Evolutionary conservation across 2,797 vertebrate genomes (phyloP), one percentile per base, ranked within the genome.

Genomic region (Falco concolor): DNA sequence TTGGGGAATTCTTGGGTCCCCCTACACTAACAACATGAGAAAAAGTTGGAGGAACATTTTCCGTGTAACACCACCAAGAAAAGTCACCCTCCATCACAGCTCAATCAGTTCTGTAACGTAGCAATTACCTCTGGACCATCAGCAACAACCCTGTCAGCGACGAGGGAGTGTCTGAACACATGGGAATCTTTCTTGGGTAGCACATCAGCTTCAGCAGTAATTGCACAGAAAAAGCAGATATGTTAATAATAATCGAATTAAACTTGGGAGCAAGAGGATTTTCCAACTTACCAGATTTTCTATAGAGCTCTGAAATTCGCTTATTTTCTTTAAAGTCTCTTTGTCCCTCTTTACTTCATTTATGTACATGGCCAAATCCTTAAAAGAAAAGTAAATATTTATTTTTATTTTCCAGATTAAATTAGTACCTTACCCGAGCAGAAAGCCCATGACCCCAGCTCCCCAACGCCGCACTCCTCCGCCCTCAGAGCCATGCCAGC

Each of bases 321-420:
- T 98, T 89, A 99, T 99, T 95, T 99, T 99, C 98, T 99, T 99
- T 94, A 99, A 96, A 3, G 99, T 99, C 97, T 99, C 99, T 27
- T 99, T 99, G 98, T 99, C 99, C 87, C 99, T 98, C 93, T 99
- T 99, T 23, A 99, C 99, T 90, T 99, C 99, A 0, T 99, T 99
- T 96, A 99, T 99, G 97, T 99, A 99, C 99, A 99, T 99, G n/a
- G 99, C 99, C 98, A 99, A 97, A 97, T 99, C 99, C 99, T 99
- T 81, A 10, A 74, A 93, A 85, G 24, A 84, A 67, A 96, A 90
- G 44, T 3, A 17, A 28, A 52, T 1, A 25, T 0, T 14, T 15
- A 12, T 36, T 60, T 82, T 82, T 27, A 12, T 27, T 75, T 56
- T 50, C n/a, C 36, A 84, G 30, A 38, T 22, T 19, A n/a, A 86